Conservation (phyloP, 2,113 vertebrate species). For the Recurvirostra avosetta region DNA sequence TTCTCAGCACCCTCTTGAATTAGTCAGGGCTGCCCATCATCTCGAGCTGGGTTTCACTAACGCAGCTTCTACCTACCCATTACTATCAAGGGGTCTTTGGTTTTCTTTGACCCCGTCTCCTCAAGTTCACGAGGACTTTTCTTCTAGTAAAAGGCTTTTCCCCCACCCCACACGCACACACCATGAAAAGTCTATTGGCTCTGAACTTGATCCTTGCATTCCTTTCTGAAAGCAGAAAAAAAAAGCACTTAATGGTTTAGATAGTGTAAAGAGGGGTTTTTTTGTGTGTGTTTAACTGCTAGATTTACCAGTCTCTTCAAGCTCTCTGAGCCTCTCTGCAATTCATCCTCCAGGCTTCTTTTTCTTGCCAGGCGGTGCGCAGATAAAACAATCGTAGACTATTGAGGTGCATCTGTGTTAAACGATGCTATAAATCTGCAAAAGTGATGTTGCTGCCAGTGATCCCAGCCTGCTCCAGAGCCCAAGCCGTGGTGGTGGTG, state of each 20-base stretch:
- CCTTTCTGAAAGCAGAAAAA: neutral
- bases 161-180: rapidly evolving
- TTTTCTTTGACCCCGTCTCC: neutral
- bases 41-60: neutral
- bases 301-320: neutral
- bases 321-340: neutral
- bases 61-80: neutral
- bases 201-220: neutral
- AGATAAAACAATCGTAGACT: neutral
- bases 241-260: neutral
- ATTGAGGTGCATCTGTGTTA: neutral
- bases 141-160: neutral
- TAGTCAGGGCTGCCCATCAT: neutral
- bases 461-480: neutral
- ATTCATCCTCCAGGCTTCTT: neutral
- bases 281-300: neutral
- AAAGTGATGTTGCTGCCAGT: neutral
- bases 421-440: neutral
- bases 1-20: neutral
- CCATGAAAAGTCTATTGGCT: neutral
- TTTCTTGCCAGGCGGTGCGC: neutral
- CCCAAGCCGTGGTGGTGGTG: neutral
- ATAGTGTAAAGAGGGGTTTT: neutral
- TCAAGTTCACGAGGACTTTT: neutral
- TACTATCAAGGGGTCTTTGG: neutral